Conservation (phyloP, 2,113 vertebrate species). For the Limnothrissa miodon region DNA sequence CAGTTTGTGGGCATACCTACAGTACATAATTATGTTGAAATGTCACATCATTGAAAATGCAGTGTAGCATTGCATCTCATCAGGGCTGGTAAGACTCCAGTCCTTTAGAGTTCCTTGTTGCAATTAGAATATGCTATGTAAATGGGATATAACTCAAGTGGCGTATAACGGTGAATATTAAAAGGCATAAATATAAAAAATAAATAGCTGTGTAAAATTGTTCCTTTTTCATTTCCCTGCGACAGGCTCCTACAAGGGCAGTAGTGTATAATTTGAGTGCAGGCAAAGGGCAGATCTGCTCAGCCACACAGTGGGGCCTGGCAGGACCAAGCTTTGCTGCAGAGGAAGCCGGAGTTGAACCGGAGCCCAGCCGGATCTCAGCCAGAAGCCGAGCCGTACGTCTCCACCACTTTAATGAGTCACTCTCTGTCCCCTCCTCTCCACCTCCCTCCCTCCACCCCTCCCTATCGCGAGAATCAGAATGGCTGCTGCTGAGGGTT, state of each 20-base stretch:
- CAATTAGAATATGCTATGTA: background rate
- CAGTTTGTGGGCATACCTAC: background rate
- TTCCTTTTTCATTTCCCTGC: background rate
- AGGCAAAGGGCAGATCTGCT: background rate
- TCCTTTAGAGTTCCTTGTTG: background rate
- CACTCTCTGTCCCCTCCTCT: conserved; percentile 15
- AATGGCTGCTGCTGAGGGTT: conserved; percentile 22
- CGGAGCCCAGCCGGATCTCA: background rate
- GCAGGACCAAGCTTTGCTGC: background rate
- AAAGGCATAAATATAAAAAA: background rate
- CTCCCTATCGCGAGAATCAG: conserved; percentile 27
- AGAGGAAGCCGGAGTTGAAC: background rate
- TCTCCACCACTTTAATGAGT: conserved; percentile 24
- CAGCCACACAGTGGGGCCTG: background rate
- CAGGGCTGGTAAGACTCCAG: background rate
- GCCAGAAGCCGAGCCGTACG: background rate
- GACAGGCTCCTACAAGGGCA: background rate
- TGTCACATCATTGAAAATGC: background rate
- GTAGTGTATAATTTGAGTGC: background rate
- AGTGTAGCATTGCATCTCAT: background rate
- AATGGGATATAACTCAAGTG: background rate
- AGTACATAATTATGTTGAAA: background rate
- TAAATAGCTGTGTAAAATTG: background rate
- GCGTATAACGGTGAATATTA: background rate
- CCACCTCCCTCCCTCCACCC: background rate